A percentile compares a stretch with the other conserved stretches of the same genome.
Evolutionary conservation across 92 coral and sea anemone genomes (phyloP).

Genomic region (Bergia sp.): DNA sequence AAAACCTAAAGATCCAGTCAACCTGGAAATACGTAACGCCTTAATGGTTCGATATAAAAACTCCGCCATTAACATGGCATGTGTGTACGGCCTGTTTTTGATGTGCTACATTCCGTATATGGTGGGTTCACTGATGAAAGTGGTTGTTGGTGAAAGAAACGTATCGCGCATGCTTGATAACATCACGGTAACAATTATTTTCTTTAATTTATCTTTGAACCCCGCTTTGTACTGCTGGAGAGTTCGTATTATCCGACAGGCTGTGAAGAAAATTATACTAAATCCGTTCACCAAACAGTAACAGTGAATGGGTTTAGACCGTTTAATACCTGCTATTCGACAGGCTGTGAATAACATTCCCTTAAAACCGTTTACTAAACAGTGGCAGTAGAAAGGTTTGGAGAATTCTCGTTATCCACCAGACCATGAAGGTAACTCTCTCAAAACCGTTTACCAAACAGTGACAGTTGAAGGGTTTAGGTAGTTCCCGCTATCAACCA

Average conservation of each 20-base stretch:
- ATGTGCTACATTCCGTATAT: background rate
- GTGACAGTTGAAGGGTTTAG: too few relatives aligned
- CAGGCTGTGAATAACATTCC: too few relatives aligned
- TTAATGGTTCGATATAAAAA: background rate
- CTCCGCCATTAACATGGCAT: background rate
- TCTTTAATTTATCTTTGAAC: background rate
- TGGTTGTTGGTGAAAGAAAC: background rate
- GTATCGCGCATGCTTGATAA: background rate
- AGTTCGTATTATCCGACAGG: background rate
- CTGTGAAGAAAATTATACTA: background rate
- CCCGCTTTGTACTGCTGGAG: background rate
- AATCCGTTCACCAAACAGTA: background rate
- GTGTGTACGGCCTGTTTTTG: background rate
- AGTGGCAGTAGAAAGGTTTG: too few relatives aligned
- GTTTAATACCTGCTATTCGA: too few relatives aligned
- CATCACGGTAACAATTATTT: background rate
- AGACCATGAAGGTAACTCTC: too few relatives aligned
- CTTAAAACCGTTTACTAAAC: too few relatives aligned
- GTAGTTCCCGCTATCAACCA: background rate
- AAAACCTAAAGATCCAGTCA: background rate
- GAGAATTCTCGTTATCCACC: too few relatives aligned
- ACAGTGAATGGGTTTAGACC: background rate
- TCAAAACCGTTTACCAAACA: too few relatives aligned
- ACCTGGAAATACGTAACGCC: background rate
- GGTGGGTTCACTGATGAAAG: background rate